Percentiles rank a stretch among this genome's conserved stretches.
Conservation (phyloP, 2,888 invertebrate species). For the Ochropacha duplaris region DNA sequence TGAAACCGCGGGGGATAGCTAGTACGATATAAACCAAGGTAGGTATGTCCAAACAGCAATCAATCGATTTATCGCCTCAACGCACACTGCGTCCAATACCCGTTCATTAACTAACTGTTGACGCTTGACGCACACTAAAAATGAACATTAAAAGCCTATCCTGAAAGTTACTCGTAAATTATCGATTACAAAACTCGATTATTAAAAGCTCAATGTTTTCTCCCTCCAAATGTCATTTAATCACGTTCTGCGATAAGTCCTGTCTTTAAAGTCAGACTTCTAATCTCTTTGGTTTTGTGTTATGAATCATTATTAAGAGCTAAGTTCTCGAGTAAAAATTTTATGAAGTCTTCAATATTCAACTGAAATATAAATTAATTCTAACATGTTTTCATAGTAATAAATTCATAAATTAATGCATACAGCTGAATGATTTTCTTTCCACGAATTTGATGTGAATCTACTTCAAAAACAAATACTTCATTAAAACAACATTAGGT, state of each 20-base stretch:
- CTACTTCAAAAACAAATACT: no score
- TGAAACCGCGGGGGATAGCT: background rate
- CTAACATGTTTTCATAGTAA: no score
- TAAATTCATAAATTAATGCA: no score
- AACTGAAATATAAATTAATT: no score
- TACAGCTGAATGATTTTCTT: no score
- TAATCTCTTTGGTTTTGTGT: background rate
- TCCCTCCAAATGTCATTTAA: background rate
- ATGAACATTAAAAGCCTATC: constrained; percentile 6
- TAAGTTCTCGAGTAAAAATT: background rate
- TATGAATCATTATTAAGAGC: background rate
- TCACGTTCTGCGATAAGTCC: background rate
- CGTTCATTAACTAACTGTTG: constrained; percentile 26
- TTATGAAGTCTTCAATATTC: no score
- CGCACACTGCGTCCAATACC: constrained; percentile 12
- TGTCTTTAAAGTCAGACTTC: background rate
- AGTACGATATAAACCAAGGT: constrained; percentile 2
- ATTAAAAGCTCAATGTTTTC: background rate
- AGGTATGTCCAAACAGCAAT: constrained; percentile 9
- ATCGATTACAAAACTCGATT: background rate
- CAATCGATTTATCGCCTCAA: constrained; percentile 21
- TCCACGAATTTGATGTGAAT: no score
- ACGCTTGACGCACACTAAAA: constrained; percentile 10
- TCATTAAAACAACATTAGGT: no score
- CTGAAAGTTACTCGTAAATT: constrained; percentile 5